Conservation (phyloP, 2,113 vertebrate genomes). For the Gavia stellata region DNA sequence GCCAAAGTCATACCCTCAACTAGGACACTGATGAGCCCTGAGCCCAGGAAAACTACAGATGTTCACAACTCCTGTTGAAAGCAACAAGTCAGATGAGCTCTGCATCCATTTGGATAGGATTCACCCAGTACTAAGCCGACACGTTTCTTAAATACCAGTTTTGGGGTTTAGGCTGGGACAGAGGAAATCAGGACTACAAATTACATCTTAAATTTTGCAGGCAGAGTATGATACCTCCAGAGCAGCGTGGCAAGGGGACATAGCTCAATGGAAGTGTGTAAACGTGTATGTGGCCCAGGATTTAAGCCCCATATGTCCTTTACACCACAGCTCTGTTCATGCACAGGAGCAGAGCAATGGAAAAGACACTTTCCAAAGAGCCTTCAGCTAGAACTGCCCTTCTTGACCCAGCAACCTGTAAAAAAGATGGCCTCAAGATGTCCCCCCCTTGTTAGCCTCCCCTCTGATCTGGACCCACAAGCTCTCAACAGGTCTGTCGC, state of each 20-base stretch:
- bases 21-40: neutral
- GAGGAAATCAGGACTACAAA: neutral
- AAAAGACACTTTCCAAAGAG: neutral
- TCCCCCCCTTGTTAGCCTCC: neutral
- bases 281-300: neutral
- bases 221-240: neutral
- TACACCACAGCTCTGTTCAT: neutral
- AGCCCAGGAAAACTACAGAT: neutral
- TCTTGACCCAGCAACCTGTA: neutral
- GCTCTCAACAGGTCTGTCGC: neutral
- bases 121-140: neutral
- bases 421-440: neutral
- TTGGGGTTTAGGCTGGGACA: neutral
- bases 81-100: neutral
- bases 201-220: neutral
- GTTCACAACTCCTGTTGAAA: neutral
- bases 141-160: neutral
- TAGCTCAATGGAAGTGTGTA: neutral
- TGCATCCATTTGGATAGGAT: neutral
- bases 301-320: neutral
- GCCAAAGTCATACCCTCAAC: neutral
- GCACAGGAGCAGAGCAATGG: neutral
- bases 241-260: neutral
- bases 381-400: neutral
- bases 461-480: neutral